phyloP scores from a whole-genome alignment of 2,113 vertebrate genomes.

The Rhodinocichla rosea region DNA sequence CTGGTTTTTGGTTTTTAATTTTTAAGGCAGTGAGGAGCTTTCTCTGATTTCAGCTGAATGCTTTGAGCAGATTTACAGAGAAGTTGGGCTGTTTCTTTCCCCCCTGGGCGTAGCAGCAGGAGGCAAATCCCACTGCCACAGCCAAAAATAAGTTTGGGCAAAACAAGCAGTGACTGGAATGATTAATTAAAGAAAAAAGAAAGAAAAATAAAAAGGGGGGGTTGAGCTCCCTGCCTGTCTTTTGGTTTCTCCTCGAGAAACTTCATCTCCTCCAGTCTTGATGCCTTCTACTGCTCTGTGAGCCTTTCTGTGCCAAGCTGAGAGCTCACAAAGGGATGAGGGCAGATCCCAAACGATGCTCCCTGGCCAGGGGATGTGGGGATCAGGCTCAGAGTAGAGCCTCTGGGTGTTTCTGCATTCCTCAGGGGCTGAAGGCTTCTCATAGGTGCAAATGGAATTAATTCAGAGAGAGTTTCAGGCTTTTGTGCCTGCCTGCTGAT shows the following conservation, averaged over 20 bases:
- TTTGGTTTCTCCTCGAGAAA: neutral
- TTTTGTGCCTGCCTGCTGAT: neutral
- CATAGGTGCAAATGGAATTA: neutral
- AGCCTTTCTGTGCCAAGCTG: neutral
- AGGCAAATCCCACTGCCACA: neutral
- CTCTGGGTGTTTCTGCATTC: neutral
- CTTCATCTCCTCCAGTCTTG: accelerated
- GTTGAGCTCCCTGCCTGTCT: neutral
- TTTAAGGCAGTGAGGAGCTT: neutral
- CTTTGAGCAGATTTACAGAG: neutral
- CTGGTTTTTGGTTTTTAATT: neutral
- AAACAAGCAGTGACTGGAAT: slow-evolving; percentile 3
- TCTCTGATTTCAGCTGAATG: neutral
- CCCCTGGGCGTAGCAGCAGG: neutral
- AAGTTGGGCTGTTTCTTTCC: neutral
- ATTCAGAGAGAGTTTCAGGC: neutral
- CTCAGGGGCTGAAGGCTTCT: neutral
- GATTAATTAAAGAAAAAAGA: neutral
- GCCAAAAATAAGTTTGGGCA: neutral
- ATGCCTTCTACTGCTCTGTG: accelerated
- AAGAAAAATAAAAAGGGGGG: accelerated
- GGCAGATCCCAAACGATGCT: neutral
- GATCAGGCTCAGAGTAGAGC: neutral
- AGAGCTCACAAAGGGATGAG: neutral
- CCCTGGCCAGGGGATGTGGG: neutral